phyloP scores from a whole-genome alignment of 2,113 vertebrate genomes.

The Hirundichthys speculiger region DNA sequence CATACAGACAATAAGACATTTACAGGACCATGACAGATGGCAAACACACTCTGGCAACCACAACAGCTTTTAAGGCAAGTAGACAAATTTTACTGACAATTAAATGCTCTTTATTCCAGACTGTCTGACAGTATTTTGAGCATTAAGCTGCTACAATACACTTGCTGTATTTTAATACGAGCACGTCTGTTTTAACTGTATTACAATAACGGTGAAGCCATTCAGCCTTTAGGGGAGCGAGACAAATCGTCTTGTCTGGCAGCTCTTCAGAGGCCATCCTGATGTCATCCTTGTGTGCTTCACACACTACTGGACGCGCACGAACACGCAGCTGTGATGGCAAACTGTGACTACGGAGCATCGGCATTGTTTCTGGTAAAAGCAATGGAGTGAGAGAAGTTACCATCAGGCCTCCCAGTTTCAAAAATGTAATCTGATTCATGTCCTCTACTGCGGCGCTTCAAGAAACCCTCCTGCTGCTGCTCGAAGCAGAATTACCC shows the following conservation, averaged over 20 bases:
- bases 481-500: too few species aligned
- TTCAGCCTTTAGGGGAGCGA: conserved; percentile 41
- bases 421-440: too few species aligned
- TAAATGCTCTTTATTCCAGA: conserved; percentile 23
- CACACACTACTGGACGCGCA: not conserved
- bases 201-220: conserved; percentile 36
- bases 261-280: conserved; percentile 15
- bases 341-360: too few species aligned
- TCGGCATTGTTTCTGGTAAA: too few species aligned
- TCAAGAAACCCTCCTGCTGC: too few species aligned
- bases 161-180: conserved; percentile 21
- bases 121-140: conserved; percentile 4
- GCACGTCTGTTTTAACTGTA: conserved; percentile 33
- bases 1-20: conserved; percentile 27
- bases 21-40: conserved; percentile 6
- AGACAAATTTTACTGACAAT: conserved; percentile 43
- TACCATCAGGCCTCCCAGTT: too few species aligned
- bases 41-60: conserved; percentile 38
- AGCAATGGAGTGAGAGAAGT: too few species aligned
- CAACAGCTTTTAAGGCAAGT: conserved; percentile 1
- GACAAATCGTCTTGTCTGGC: conserved; percentile 47
- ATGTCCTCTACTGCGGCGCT: too few species aligned
- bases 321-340: not conserved
- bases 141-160: conserved; percentile 6
- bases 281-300: not conserved